Base-by-base conservation (phyloP, 2,113 vertebrate species). In the Ceratotherium simum region DNA sequence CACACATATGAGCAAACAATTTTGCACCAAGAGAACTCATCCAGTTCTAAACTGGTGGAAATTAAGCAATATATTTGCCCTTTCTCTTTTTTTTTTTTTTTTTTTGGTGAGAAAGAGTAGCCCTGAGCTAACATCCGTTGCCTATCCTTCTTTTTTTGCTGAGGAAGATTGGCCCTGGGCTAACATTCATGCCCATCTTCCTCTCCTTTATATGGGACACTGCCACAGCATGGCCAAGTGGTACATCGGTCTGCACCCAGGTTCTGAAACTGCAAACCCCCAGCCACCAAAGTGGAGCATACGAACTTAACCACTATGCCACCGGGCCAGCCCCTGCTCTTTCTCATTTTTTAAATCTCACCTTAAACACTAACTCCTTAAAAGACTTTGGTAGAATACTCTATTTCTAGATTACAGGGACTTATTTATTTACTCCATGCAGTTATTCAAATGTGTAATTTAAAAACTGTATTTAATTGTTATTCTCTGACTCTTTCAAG, bases 321-420 rank as follows among this genome's bases (percentile, higher is more conserved):
- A 42, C 5, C 42, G 4, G 42, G 42, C 42, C 42, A 42, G 42
- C 4, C 42, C 42, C 42, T 78, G 14, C 39, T 1, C 16, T 5
- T 69, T 93, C 36, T 90, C 31, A 39, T 67, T 54, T 95, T 86
- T 48, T 88, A 89, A 97, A 92, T 90, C 25, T 81, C 42, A 95
- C n/a, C 10, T 69, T 73, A 86, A 70, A 56, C 93, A 48, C n/a
- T 93, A 88, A 62, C 25, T 69, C 70, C 13, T 78, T 33, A 62
- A 72, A 95, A 67, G 16, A 36, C 20, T 93, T 96, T 82, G 7
- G 31, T 60, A 67, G 31, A 76, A 70, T 60, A 20, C 29, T 83
- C 17, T 62, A 60, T 56, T 92, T 33, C 51, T 91, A 67, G 39
- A n/a, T 48, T n/a, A 64, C 20, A 69, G 42, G 27, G 25, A 31